phyloP scores from a whole-genome alignment of 2,113 vertebrate species.

The Penelope pileata region DNA sequence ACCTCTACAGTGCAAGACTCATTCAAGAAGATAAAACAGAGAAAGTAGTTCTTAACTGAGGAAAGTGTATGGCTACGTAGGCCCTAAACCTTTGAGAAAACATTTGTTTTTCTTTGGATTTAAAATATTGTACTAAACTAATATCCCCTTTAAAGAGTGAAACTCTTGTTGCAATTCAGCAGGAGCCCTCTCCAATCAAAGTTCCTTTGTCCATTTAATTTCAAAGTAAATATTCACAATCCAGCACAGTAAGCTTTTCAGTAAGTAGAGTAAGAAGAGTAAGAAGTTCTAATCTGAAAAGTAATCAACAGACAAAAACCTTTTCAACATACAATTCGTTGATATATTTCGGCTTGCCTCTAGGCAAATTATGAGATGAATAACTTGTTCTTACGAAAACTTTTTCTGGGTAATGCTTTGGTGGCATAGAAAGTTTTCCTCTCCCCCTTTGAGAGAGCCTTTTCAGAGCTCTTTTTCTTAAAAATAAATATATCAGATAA shows the following conservation, averaged over 20 bases:
- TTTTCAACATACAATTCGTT: neutral
- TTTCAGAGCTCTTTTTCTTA: conserved; percentile 12
- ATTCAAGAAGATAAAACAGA: neutral
- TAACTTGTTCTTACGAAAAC: neutral
- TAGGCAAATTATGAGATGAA: neutral
- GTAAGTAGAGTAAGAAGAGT: neutral
- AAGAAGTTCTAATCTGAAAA: neutral
- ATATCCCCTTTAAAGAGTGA: neutral
- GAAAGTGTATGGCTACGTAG: neutral
- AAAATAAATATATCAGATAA: neutral
- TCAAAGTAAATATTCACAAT: neutral
- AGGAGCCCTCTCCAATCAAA: neutral
- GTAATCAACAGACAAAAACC: neutral
- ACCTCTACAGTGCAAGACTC: neutral
- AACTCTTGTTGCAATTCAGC: neutral
- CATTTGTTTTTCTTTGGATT: neutral
- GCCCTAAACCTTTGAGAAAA: neutral
- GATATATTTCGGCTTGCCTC: neutral
- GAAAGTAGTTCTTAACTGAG: neutral
- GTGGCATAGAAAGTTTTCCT: neutral
- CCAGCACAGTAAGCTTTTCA: neutral
- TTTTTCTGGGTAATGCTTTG: neutral
- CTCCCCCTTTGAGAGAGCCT: neutral
- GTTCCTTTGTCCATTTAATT: neutral
- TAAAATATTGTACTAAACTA: neutral